Conservation (phyloP, 2,797 vertebrate species). For the Sebastes matsubarae region DNA sequence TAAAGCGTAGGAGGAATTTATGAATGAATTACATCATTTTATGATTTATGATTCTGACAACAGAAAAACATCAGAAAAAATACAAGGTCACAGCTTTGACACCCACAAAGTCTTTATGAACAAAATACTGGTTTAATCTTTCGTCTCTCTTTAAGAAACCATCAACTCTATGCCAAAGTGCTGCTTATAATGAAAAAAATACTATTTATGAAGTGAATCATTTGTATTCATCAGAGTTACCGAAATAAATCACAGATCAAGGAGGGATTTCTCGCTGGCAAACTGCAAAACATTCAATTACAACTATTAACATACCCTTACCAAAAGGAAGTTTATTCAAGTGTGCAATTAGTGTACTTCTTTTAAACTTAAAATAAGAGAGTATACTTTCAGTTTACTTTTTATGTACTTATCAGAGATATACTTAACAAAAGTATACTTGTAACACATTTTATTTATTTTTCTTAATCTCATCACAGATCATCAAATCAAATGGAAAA, state of each 20-base stretch:
- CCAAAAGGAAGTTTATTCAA: too few species aligned
- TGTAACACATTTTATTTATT: too few species aligned
- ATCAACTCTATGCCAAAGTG: not conserved
- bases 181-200: not conserved
- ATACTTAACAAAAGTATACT: too few species aligned
- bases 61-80: not conserved
- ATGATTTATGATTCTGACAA: not conserved
- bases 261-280: not conserved
- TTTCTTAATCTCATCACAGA: too few species aligned
- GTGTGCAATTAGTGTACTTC: too few species aligned
- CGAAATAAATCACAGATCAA: slow-evolving; percentile 8
- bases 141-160: not conserved
- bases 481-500: too few species aligned
- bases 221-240: slow-evolving; percentile 40
- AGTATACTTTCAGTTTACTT: too few species aligned
- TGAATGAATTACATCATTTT: slow-evolving; percentile 25
- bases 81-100: not conserved
- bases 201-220: slow-evolving; percentile 7
- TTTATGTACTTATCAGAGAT: too few species aligned
- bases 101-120: not conserved
- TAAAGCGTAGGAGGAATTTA: slow-evolving; percentile 30
- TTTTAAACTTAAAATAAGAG: too few species aligned
- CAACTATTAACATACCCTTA: not conserved
- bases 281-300: slow-evolving; percentile 8
- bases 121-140: not conserved